Percentiles rank a stretch among this genome's conserved stretches.
Conservation (phyloP, 2,888 invertebrate species). For the Metalampra italica region DNA sequence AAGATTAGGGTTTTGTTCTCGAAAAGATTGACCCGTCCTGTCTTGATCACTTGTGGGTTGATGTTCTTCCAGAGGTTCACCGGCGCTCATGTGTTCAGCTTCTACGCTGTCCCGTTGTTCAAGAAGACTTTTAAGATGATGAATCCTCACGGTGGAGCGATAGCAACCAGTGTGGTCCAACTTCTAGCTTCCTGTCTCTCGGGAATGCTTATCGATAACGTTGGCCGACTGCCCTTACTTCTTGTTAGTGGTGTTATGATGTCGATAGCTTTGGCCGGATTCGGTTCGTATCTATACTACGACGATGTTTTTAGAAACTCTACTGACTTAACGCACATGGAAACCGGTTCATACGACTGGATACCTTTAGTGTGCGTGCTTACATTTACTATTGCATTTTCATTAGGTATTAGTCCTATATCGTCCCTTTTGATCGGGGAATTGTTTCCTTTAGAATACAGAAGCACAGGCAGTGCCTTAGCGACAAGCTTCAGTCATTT, state of each 20-base stretch:
- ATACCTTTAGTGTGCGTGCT: conserved; percentile 90
- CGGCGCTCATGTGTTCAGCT: conserved; percentile 89
- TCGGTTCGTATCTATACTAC: conserved; percentile 91
- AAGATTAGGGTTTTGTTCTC: conserved; percentile 59
- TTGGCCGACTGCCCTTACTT: conserved; percentile 89
- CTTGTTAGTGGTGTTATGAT: conserved; percentile 91
- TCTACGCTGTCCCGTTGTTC: conserved; percentile 92
- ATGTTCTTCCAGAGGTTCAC: conserved; percentile 94
- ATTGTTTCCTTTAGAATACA: conserved; percentile 84
- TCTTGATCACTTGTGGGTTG: conserved; percentile 88
- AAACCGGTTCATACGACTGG: conserved; percentile 83
- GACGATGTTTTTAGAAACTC: conserved; percentile 77
- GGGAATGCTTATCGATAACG: conserved; percentile 89
- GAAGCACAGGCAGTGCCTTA: conserved; percentile 83
- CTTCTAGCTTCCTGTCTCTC: conserved; percentile 89
- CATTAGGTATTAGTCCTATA: conserved; percentile 87
- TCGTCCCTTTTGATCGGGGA: conserved; percentile 85
- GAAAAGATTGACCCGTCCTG: conserved; percentile 80
- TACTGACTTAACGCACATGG: conserved; percentile 44
- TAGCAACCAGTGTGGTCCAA: conserved; percentile 90
- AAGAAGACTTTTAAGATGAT: conserved; percentile 88
- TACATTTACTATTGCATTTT: conserved; percentile 90
- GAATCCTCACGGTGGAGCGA: conserved; percentile 89
- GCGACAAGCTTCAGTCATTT: conserved; percentile 91
- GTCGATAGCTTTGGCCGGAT: conserved; percentile 89